A percentile compares a stretch with the other conserved stretches of the same genome.
These are phyloP conservation scores for Zootermopsis nevadensis DNA, from an alignment of 2,888 invertebrate species.

Conservation along the genomic window DNA sequence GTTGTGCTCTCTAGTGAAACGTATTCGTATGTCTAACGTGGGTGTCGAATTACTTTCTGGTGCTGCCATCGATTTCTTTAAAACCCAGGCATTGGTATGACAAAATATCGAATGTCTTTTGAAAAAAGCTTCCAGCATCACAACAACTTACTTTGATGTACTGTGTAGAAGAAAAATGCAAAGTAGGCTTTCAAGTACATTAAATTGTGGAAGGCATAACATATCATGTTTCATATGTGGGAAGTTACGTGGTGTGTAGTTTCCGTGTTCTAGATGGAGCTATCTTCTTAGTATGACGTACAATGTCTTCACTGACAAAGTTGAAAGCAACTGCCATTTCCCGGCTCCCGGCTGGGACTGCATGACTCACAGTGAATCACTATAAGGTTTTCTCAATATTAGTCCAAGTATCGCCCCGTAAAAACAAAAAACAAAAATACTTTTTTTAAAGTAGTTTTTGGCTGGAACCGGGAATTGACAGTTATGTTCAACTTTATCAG, in stretches of 20 bases:
- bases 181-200: neutral
- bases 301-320: too few species aligned
- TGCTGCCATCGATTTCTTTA: neutral
- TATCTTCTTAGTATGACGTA: too few species aligned
- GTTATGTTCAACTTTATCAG: too few species aligned
- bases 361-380: too few species aligned
- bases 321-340: too few species aligned
- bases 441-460: too few species aligned
- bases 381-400: too few species aligned
- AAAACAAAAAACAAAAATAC: too few species aligned
- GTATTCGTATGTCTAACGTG: neutral
- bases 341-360: too few species aligned
- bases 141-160: neutral
- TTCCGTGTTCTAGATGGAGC: neutral
- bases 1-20: neutral
- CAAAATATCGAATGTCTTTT: slow-evolving; percentile 1
- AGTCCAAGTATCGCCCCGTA: too few species aligned
- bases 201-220: neutral
- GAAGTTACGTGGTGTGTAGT: neutral
- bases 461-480: too few species aligned
- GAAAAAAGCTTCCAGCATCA: neutral
- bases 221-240: slow-evolving; percentile 10
- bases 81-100: neutral
- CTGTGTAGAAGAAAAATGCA: neutral
- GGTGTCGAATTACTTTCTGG: neutral